Base-by-base conservation (phyloP, 2,113 vertebrate genomes). In the Rhynchopsitta pachyrhyncha region DNA sequence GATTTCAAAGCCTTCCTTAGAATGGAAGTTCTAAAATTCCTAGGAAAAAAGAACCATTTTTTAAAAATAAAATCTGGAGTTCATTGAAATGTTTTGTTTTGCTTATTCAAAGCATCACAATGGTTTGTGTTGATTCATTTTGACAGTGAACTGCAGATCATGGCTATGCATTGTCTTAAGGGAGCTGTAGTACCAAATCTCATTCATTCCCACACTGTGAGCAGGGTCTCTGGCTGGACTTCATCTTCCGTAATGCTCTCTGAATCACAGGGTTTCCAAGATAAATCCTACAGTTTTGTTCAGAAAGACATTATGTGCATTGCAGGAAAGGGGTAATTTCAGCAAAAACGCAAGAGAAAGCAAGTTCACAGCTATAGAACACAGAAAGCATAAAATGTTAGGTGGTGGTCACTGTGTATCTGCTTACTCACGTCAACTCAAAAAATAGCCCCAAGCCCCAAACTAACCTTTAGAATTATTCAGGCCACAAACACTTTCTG, bases 121-220 rank as follows among this genome's bases (percentile, higher is more conserved):
- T 89, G 44, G 80, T 78, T 93, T 94, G 66, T 73, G 44, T 96
- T 94, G 69, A 88, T 92, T 94, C 62, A 86, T 93, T 93, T 95
- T 92, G 94, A 53, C 62, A 81, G 57, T 82, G 81, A 86, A 63
- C 73, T 86, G 35, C 52, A 91, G 86, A 92, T 91, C 82, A 68
- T 2, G 53, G 73, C 80, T 55, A 31, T 75, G 57, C 62, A 79
- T 84, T n/a, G 2, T 92, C 77, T 93, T 94, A 57, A 90, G 77
- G 88, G 88, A 95, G 62, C n/a, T 82, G 80, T 91, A 90, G 62
- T 78, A 93, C 57, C 73, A 79, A 70, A 92, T 62, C 80, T 86
- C 85, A 89, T 95, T 97, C 81, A 95, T 85, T 91, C 89, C 63
- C 86, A 83, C 82, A 57, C 66, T 91, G 47, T 69, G 52, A 90